Evolutionary conservation across 2,888 invertebrate species (phyloP), one percentile per base, ranked within the genome.

Genomic region (Galerucella nymphaeae): DNA sequence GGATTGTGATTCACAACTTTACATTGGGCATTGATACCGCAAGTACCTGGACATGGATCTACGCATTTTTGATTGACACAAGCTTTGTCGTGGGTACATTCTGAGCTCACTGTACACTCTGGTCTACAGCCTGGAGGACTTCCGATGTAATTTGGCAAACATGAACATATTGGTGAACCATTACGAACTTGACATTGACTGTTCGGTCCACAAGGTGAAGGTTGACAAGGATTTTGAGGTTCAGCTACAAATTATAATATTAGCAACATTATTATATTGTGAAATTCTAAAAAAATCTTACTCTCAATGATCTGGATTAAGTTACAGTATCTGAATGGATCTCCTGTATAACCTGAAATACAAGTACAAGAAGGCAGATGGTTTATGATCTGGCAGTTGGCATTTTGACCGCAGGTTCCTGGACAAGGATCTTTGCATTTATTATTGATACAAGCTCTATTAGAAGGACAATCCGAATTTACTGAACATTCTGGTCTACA

Each of bases 1-100:
- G 95, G 94, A 85, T 93, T 94, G 83, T 95, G 95, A 83, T 94
- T 93, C 74, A 93, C 92, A 11, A 94, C 94, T 78, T 91, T 89
- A 82, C 96, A 96, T 81, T 91, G 90, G 38, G 95, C 93, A 82
- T 92, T 92, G 65, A 90, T 87, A 67, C 95, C 95, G 82, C 95
- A 95, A 30, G 93, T 93, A 73, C 94, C 94, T 76, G 93, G 91
- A 82, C 95, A 95, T 67, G 95, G 95, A 85, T 96, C 94, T 42
- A 89, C 89, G 81, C 96, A 96, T 85, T 93, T 94, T 85, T 93
- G 93, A 82, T 93, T 94, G 77, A 93, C 90, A 82, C 96, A 96
- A 10, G 95, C 94, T 83, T 91, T 91, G 81, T 92, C 92, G 77
- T 92, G 92, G 42, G 92, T 90, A 85, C 95, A 96, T 83, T 96